Evolutionary conservation across 2,888 invertebrate genomes (phyloP).

Genomic region (Synergus umbraculus): DNA sequence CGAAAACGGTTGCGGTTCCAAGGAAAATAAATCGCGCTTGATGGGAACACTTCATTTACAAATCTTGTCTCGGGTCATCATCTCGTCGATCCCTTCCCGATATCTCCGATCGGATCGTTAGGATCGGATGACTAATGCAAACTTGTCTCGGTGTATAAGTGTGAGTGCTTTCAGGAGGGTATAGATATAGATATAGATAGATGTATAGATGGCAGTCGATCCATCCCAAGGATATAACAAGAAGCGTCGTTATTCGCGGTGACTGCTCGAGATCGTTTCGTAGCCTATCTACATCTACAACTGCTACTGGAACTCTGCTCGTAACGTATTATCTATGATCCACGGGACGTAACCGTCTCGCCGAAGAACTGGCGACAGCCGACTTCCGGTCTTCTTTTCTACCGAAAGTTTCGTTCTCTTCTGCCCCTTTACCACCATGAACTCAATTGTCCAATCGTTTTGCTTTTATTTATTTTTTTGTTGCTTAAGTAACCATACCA

Average conservation of each 20-base stretch:
- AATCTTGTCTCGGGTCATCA: conserved; percentile 28
- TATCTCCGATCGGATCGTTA: conserved; percentile 54
- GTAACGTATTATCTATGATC: conserved; percentile 53
- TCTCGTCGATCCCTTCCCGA: conserved; percentile 35
- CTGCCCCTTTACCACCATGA: not conserved
- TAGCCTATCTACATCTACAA: conserved; percentile 64
- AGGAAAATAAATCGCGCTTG: not conserved
- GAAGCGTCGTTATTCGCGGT: conserved; percentile 62
- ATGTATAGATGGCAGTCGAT: conserved; percentile 45
- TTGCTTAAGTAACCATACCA: conserved; percentile 43
- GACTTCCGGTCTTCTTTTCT: conserved; percentile 60
- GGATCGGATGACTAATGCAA: conserved; percentile 60
- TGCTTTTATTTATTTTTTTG: conserved; percentile 40
- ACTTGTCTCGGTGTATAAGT: conserved; percentile 50
- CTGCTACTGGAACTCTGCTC: conserved; percentile 59
- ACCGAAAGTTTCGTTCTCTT: not conserved
- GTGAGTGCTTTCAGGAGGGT: conserved; percentile 1
- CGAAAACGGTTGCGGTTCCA: conserved; percentile 7
- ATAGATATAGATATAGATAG: conserved; percentile 35
- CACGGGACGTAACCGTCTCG: conserved; percentile 33
- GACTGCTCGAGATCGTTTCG: conserved; percentile 59
- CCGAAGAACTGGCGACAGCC: conserved; percentile 50
- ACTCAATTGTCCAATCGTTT: not conserved
- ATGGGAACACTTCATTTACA: conserved; percentile 5
- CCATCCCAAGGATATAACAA: conserved; percentile 57